Evolutionary conservation across 2,113 vertebrate genomes (phyloP).

Genomic region (Austrofundulus limnaeus): DNA sequence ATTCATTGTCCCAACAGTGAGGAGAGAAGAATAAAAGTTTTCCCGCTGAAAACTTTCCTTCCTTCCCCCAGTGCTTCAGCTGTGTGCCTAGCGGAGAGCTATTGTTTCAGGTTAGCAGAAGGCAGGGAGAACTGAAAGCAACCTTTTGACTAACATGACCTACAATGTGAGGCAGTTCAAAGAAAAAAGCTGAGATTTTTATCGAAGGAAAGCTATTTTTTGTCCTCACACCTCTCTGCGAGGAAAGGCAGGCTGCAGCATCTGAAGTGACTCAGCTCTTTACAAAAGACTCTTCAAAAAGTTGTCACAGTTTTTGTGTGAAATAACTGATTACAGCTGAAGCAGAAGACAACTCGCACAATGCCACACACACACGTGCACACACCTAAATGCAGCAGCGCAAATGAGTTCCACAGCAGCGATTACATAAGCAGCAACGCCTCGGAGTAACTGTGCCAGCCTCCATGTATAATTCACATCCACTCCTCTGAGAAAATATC

Average conservation of each 20-base stretch:
- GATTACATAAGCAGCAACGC: slow-evolving; percentile 73
- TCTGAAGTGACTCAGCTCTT: slow-evolving; percentile 16
- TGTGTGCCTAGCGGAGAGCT: slow-evolving; percentile 37
- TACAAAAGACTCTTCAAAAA: slow-evolving; percentile 10
- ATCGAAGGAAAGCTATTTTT: background rate
- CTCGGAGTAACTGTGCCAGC: slow-evolving; percentile 62
- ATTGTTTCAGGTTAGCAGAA: slow-evolving; percentile 67
- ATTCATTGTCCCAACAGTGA: slow-evolving; percentile 48
- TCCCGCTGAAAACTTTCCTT: slow-evolving; percentile 60
- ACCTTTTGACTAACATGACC: slow-evolving; percentile 52
- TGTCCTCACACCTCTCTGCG: no score
- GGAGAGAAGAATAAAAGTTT: slow-evolving; percentile 48
- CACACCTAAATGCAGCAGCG: slow-evolving; percentile 42
- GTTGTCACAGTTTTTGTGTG: slow-evolving; percentile 24
- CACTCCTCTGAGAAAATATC: slow-evolving; percentile 61
- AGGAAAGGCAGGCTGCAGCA: slow-evolving; percentile 1
- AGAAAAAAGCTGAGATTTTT: slow-evolving; percentile 13
- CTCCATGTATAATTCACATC: slow-evolving; percentile 72
- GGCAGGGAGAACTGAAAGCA: slow-evolving; percentile 55
- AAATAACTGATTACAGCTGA: slow-evolving; percentile 35
- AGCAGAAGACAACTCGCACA: slow-evolving; percentile 17
- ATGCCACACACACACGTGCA: slow-evolving; percentile 18
- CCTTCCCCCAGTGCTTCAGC: slow-evolving; percentile 44
- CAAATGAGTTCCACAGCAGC: slow-evolving; percentile 74
- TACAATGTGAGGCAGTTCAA: slow-evolving; percentile 10